Percentiles rank a stretch among this genome's conserved stretches.
Conservation (phyloP, 2,888 invertebrate species). For the Trichopoda pennipes region DNA sequence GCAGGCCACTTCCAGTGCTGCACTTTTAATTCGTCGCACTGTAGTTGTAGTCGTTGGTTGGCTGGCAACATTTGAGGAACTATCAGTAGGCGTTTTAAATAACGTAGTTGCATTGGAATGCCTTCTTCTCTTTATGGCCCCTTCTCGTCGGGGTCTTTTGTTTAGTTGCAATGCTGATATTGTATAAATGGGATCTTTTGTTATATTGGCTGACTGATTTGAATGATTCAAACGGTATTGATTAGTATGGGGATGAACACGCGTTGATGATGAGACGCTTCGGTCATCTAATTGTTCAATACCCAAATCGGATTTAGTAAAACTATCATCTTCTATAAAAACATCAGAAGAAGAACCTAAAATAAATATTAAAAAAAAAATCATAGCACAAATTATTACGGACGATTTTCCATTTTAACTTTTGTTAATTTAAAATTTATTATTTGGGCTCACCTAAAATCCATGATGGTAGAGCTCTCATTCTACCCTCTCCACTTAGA, state of each 20-base stretch:
- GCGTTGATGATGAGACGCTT: constrained; percentile 63
- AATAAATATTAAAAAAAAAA: background rate
- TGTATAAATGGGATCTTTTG: constrained; percentile 79
- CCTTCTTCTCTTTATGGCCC: constrained; percentile 78
- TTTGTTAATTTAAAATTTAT: background rate
- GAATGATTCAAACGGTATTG: constrained; percentile 66
- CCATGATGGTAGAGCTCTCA: constrained; percentile 76
- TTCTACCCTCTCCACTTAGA: constrained; percentile 69
- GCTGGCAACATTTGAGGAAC: constrained; percentile 66
- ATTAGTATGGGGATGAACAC: constrained; percentile 71
- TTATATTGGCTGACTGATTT: constrained; percentile 77
- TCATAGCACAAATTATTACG: too few species aligned
- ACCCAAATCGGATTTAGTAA: constrained; percentile 80
- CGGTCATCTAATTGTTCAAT: constrained; percentile 77
- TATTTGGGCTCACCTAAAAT: constrained; percentile 72
- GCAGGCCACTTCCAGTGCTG: constrained; percentile 87
- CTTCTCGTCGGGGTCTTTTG: constrained; percentile 72
- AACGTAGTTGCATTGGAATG: constrained; percentile 80
- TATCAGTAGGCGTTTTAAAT: constrained; percentile 72
- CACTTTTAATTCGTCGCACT: constrained; percentile 86
- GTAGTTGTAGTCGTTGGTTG: constrained; percentile 67
- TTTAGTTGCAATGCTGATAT: constrained; percentile 84
- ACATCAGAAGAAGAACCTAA: constrained; percentile 80
- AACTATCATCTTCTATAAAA: constrained; percentile 79
- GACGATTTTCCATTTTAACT: too few species aligned